These are phyloP conservation scores for Phrynosoma blainvillii DNA, from an alignment of 2,113 vertebrate genomes.

Conservation along the genomic window DNA sequence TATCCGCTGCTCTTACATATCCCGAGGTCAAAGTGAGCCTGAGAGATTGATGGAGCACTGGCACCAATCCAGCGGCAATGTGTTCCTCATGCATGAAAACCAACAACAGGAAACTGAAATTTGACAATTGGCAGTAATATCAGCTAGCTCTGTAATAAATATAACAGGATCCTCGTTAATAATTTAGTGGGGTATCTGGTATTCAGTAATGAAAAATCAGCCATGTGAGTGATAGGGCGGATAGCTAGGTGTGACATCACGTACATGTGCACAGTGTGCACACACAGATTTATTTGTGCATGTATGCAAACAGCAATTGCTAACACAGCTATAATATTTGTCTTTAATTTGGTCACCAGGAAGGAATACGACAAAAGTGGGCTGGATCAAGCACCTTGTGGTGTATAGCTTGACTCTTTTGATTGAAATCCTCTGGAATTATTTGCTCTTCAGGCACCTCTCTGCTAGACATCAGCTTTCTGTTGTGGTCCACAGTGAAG, in stretches of 20 bases:
- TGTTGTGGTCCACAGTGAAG: background rate
- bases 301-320: conserved; percentile 15
- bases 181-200: conserved; percentile 69
- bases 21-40: conserved; percentile 71
- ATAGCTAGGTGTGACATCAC: background rate
- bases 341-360: conserved; percentile 39
- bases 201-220: conserved; percentile 71
- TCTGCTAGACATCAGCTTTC: background rate
- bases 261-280: background rate
- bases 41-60: conserved; percentile 75
- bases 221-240: conserved; percentile 5
- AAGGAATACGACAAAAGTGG: conserved; percentile 26
- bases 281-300: conserved; percentile 20
- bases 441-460: conserved; percentile 21
- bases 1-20: conserved; percentile 76
- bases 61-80: conserved; percentile 51
- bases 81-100: conserved; percentile 78
- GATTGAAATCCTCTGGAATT: conserved; percentile 28
- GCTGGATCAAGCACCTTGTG: conserved; percentile 13
- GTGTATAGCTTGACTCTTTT: conserved; percentile 7
- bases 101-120: conserved; percentile 77
- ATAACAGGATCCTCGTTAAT: conserved; percentile 73
- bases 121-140: conserved; percentile 75
- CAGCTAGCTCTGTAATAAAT: conserved; percentile 73
- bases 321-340: conserved; percentile 26